Conservation (phyloP, 2,113 vertebrate genomes). For the Nannobrachium achirus region DNA sequence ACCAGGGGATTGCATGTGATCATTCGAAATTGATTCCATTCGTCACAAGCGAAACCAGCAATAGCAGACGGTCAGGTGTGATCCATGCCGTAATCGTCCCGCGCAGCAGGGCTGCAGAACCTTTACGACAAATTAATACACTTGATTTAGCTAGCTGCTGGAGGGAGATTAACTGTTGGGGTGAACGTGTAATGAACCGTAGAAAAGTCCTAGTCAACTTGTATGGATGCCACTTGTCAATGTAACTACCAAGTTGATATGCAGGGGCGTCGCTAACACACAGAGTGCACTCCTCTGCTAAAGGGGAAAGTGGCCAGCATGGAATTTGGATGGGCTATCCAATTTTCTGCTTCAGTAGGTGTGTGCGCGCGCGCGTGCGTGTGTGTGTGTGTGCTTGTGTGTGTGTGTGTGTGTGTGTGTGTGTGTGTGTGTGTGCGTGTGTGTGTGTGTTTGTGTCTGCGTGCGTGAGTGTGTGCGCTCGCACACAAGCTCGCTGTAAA, state of each 20-base stretch:
- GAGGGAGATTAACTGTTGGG: slow-evolving; percentile 24
- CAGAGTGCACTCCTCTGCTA: slow-evolving; percentile 8
- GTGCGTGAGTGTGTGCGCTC: too few relatives aligned
- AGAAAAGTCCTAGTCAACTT: slow-evolving; percentile 28
- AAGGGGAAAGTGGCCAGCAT: slow-evolving; percentile 26
- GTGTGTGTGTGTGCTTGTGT: slow-evolving; percentile 2
- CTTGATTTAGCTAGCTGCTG: slow-evolving; percentile 38
- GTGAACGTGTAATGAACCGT: slow-evolving; percentile 40
- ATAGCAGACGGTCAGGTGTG: too few relatives aligned
- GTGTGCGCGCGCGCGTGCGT: slow-evolving; percentile 20
- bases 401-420: neutral
- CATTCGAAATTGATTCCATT: slow-evolving; percentile 54
- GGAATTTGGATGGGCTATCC: slow-evolving; percentile 43
- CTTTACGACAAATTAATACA: slow-evolving; percentile 44
- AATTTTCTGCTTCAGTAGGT: slow-evolving; percentile 58
- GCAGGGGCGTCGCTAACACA: slow-evolving; percentile 28
- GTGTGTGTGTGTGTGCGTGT: neutral
- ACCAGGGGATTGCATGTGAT: slow-evolving; percentile 15
- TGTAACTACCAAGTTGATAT: slow-evolving; percentile 24
- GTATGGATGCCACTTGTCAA: slow-evolving; percentile 40
- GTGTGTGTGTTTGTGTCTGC: slow-evolving; percentile 6
- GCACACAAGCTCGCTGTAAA: neutral
- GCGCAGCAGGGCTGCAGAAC: slow-evolving; percentile 14
- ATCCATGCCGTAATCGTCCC: slow-evolving; percentile 17
- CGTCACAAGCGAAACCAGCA: neutral